Percentiles rank a stretch among this genome's conserved stretches.
Conservation (phyloP, 2,113 vertebrate species). For the Antennarius striatus region DNA sequence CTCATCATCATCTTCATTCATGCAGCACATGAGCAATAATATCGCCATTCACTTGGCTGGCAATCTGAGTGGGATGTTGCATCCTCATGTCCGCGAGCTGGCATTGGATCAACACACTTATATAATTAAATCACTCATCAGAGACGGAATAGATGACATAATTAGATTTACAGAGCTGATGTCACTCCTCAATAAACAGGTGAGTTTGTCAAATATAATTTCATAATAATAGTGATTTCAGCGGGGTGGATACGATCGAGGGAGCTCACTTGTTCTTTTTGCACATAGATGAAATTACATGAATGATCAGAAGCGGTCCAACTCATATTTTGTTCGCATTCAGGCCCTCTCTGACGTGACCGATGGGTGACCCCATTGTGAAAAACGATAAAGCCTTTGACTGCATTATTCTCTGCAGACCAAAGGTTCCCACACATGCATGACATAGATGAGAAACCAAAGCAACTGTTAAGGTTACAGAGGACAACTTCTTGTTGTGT, state of each 20-base stretch:
- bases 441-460: slow-evolving; percentile 25
- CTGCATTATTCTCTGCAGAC: slow-evolving; percentile 19
- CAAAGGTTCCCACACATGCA: slow-evolving; percentile 13
- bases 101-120: slow-evolving; percentile 73
- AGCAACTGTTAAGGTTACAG: slow-evolving; percentile 34
- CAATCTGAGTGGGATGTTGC: slow-evolving; percentile 71
- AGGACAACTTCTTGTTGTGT: slow-evolving; percentile 21
- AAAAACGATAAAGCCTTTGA: slow-evolving; percentile 15
- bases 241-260: slow-evolving; percentile 55
- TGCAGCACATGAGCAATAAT: slow-evolving; percentile 77
- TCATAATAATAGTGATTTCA: slow-evolving; percentile 63
- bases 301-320: slow-evolving; percentile 9
- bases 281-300: slow-evolving; percentile 55
- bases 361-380: slow-evolving; percentile 11
- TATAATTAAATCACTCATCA: slow-evolving; percentile 80
- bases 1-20: slow-evolving; percentile 69
- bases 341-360: slow-evolving; percentile 9
- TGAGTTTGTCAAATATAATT: slow-evolving; percentile 72
- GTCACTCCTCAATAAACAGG: slow-evolving; percentile 66
- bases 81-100: slow-evolving; percentile 74
- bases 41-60: slow-evolving; percentile 74
- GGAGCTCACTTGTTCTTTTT: slow-evolving; percentile 24
- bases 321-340: slow-evolving; percentile 12
- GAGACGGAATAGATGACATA: slow-evolving; percentile 61
- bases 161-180: slow-evolving; percentile 63